phyloP scores from a whole-genome alignment of 2,113 vertebrate species.

The Sclerurus mexicanus region DNA sequence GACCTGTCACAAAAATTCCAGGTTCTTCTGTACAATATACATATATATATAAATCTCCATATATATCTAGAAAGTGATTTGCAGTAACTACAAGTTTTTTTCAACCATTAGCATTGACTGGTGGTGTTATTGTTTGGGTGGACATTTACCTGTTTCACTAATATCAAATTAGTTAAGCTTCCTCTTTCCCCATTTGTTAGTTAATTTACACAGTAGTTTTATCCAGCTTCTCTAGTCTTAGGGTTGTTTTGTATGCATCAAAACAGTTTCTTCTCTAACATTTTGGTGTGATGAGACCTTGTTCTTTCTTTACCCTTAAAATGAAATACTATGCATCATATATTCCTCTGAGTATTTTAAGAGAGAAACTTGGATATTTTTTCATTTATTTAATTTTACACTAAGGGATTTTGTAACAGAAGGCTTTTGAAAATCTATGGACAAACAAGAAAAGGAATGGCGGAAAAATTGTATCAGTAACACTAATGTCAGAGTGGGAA shows the following conservation, averaged over 20 bases:
- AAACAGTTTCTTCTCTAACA: background rate
- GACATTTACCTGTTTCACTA: background rate
- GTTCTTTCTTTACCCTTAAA: background rate
- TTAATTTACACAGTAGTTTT: background rate
- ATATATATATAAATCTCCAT: background rate
- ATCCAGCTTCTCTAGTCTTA: background rate
- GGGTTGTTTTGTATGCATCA: fast-evolving
- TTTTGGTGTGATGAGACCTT: background rate
- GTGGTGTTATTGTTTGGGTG: background rate
- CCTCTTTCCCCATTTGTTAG: background rate
- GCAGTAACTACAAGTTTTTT: background rate
- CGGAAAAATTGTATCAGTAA: background rate
- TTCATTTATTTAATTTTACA: background rate
- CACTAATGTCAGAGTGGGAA: background rate
- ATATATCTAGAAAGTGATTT: background rate
- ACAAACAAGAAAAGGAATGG: background rate
- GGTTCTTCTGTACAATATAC: background rate
- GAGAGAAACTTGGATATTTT: background rate
- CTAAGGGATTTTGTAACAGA: background rate
- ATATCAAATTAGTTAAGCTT: background rate
- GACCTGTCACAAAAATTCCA: background rate
- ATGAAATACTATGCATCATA: background rate
- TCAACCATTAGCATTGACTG: background rate
- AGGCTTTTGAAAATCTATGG: background rate
- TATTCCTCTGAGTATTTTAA: background rate